phyloP scores from a whole-genome alignment of 2,888 invertebrate genomes.

The Phragmatobia fuliginosa region DNA sequence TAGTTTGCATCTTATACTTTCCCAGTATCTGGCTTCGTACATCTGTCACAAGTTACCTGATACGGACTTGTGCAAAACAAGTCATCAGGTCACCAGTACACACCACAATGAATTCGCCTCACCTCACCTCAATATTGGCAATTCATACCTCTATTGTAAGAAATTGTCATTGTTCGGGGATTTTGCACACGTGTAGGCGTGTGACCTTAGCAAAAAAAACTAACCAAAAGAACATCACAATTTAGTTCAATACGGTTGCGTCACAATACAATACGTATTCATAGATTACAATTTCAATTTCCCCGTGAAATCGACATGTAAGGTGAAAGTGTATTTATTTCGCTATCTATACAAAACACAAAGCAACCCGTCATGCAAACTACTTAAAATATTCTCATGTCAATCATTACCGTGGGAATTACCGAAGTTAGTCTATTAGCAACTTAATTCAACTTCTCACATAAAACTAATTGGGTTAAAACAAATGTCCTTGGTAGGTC shows the following conservation, averaged over 20 bases:
- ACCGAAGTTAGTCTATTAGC: conserved; percentile 49
- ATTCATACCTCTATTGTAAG: conserved; percentile 48
- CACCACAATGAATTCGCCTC: conserved; percentile 58
- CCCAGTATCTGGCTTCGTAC: conserved; percentile 75
- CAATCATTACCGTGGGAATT: conserved; percentile 64
- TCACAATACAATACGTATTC: conserved; percentile 54
- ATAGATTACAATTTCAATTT: conserved; percentile 47
- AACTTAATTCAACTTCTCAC: conserved; percentile 50
- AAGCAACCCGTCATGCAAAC: conserved; percentile 32
- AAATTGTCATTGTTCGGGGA: conserved; percentile 53
- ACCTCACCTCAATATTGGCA: conserved; percentile 47
- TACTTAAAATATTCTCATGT: conserved; percentile 59
- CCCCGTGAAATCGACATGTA: conserved; percentile 49
- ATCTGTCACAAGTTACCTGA: conserved; percentile 80
- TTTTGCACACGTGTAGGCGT: conserved; percentile 79
- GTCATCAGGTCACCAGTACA: conserved; percentile 74
- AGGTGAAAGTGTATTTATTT: conserved; percentile 59
- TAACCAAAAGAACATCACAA: conserved; percentile 59
- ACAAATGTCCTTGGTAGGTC: conserved; percentile 49
- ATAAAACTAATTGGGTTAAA: conserved; percentile 52
- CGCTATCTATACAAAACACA: conserved; percentile 31
- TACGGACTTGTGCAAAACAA: conserved; percentile 70
- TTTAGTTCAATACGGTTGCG: conserved; percentile 60
- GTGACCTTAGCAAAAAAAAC: conserved; percentile 61
- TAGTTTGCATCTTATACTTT: conserved; percentile 80